Evolutionary conservation across 1,140 invertebrate species (phyloP).

Genomic region (Drosophila watanabei): DNA sequence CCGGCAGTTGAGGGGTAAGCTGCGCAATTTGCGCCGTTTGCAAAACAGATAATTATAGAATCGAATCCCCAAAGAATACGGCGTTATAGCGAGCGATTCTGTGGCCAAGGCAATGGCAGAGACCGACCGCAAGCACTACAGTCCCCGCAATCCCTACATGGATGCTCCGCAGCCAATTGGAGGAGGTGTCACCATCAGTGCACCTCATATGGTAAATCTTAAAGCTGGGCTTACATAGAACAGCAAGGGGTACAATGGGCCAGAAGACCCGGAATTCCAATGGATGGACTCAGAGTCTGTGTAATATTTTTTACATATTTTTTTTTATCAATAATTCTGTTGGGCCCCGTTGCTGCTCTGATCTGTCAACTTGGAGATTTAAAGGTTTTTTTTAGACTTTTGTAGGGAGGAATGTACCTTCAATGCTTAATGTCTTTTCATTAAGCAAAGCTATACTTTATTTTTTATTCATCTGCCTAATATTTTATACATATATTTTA

Average conservation of each 20-base stretch:
- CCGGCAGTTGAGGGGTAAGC: conserved; percentile 92
- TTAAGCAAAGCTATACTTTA: not conserved
- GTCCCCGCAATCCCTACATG: conserved; percentile 89
- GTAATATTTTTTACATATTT: too few species aligned
- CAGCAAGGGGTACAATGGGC: not conserved
- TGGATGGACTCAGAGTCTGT: not conserved
- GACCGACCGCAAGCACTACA: conserved; percentile 93
- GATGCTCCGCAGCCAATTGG: conserved; percentile 96
- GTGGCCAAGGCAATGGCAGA: conserved; percentile 94
- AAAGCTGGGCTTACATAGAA: not conserved
- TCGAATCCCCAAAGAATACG: conserved; percentile 89
- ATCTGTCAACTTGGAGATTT: too few species aligned
- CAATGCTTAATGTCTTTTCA: too few species aligned
- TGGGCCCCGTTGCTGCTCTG: too few species aligned
- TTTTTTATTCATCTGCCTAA: not conserved
- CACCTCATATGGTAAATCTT: conserved; percentile 96
- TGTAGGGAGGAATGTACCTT: too few species aligned
- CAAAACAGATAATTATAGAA: conserved; percentile 32
- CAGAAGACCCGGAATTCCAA: not conserved
- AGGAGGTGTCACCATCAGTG: conserved; percentile 97
- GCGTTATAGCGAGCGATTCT: conserved; percentile 92
- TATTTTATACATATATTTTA: not conserved
- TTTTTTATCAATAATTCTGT: too few species aligned
- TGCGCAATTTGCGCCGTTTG: not conserved
- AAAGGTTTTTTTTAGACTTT: too few species aligned